Conservation (phyloP, 2,113 vertebrate genomes). For the mouse (Mus musculus) region GRCm39 chr6:58710501-58711000, state of each 20-base stretch:
- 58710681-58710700: not conserved
- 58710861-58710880: not conserved
- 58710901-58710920: not conserved
- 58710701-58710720: not conserved
- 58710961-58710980: not conserved
- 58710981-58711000: not conserved
- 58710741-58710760: not conserved
- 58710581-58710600: not conserved
- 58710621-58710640: not conserved
- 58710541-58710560: not conserved
- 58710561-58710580: not conserved
- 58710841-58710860: not conserved
- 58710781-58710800: not conserved
- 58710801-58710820: not conserved
- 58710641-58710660: not conserved
- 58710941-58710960: not conserved
- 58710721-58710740: not conserved
- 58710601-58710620: not conserved
- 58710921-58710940: not conserved
- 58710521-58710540: not conserved
- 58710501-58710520: not conserved
- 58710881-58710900: not conserved
- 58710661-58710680: not conserved
- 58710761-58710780: not conserved
- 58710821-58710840: not conserved